Evolutionary conservation across 2,113 vertebrate genomes (phyloP).

Genomic region (Oophaga pumilio): DNA sequence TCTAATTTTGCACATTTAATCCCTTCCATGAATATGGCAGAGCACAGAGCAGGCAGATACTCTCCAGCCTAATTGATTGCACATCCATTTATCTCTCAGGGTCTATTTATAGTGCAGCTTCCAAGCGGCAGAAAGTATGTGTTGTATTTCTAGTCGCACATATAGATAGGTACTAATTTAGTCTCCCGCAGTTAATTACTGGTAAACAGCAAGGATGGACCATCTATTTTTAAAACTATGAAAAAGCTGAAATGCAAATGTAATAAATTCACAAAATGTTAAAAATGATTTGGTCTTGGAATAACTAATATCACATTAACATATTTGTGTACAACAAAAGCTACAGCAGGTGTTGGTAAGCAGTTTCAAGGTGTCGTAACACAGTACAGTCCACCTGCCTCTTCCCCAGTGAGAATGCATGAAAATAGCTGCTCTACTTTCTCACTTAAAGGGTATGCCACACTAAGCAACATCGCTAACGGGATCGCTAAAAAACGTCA

Average conservation of each 20-base stretch:
- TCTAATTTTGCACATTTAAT: conserved; percentile 26
- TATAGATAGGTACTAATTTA: conserved; percentile 35
- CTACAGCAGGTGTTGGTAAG: neutral
- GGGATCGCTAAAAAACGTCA: too few relatives aligned
- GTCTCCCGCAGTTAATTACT: conserved; percentile 35
- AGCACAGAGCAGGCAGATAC: conserved; percentile 7
- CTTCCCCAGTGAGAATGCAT: neutral
- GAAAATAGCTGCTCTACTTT: neutral
- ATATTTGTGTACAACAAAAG: neutral
- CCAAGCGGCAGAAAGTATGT: conserved; percentile 4
- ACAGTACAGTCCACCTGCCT: neutral
- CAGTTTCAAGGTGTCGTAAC: neutral
- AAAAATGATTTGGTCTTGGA: neutral
- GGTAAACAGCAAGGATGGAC: conserved; percentile 20
- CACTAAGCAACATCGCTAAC: too few relatives aligned
- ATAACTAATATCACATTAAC: conserved; percentile 14
- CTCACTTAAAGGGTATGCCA: too few relatives aligned
- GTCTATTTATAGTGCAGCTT: conserved; percentile 33
- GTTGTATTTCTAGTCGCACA: conserved; percentile 33
- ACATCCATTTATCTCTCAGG: conserved; percentile 36
- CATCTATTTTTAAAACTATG: neutral
- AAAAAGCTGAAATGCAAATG: neutral
- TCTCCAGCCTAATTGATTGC: conserved; percentile 45
- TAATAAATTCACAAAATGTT: conserved; percentile 5
- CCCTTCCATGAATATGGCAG: neutral